Conservation (phyloP, 2,888 invertebrate genomes). For the Schizaphis graminum region DNA sequence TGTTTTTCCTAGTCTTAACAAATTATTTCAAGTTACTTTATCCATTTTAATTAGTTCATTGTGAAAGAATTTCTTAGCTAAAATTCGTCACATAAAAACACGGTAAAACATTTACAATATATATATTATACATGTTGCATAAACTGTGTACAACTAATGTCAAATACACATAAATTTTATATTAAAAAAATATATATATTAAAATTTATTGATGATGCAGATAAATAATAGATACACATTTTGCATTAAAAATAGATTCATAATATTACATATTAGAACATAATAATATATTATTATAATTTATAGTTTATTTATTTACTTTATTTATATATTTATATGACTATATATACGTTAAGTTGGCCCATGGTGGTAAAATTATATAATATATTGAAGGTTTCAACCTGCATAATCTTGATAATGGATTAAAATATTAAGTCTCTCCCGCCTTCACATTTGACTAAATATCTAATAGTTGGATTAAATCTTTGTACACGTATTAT, state of each 20-base stretch:
- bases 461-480: neutral
- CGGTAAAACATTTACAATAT: neutral
- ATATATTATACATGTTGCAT: neutral
- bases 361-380: neutral
- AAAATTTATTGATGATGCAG: neutral
- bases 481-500: neutral
- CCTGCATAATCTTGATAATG: constrained; percentile 3
- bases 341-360: neutral
- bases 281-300: neutral
- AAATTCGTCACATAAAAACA: neutral
- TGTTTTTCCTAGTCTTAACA: neutral
- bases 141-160: neutral
- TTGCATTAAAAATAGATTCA: neutral
- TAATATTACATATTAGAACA: neutral
- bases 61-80: neutral
- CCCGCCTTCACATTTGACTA: neutral
- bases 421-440: neutral
- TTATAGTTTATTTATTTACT: neutral
- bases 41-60: neutral
- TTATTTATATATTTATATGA: neutral
- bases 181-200: neutral
- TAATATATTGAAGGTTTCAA: neutral
- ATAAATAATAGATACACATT: constrained; percentile 4
- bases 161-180: neutral
- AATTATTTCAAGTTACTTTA: neutral